These are phyloP conservation scores for Lanistes nyassanus DNA, from an alignment of 1,140 invertebrate species.

Conservation along the genomic window DNA sequence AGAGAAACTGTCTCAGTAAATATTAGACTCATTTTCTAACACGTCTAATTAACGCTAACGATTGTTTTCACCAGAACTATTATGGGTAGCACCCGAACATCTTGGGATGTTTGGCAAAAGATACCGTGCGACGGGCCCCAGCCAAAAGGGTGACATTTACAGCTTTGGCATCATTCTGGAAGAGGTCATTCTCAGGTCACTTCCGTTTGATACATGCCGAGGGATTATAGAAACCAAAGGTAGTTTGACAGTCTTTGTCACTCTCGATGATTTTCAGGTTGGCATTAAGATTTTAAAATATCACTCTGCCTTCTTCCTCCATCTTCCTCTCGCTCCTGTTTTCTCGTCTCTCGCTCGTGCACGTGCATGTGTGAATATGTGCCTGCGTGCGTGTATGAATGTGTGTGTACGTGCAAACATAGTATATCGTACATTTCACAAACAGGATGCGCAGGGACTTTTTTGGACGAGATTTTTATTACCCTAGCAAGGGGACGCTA, in stretches of 20 bases:
- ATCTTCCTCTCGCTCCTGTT: conserved; percentile 14
- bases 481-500: too few relatives aligned
- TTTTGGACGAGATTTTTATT: too few relatives aligned
- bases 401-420: neutral
- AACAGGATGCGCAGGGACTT: too few relatives aligned
- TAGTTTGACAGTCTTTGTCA: neutral
- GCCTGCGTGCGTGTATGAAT: conserved; percentile 1
- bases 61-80: conserved; percentile 45
- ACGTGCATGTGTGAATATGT: neutral
- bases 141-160: conserved; percentile 91
- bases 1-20: neutral
- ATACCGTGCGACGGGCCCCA: conserved; percentile 67
- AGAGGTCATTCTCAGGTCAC: conserved; percentile 33
- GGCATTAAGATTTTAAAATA: too few relatives aligned
- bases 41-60: neutral
- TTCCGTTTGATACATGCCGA: conserved; percentile 30
- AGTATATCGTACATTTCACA: too few relatives aligned
- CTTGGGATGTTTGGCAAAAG: conserved; percentile 68
- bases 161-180: conserved; percentile 91
- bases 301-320: too few relatives aligned
- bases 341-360: too few relatives aligned
- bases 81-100: conserved; percentile 94
- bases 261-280: too few relatives aligned
- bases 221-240: conserved; percentile 31
- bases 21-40: neutral